phyloP scores from a whole-genome alignment of 2,888 invertebrate genomes.

The Tanytarsus gracilentus region DNA sequence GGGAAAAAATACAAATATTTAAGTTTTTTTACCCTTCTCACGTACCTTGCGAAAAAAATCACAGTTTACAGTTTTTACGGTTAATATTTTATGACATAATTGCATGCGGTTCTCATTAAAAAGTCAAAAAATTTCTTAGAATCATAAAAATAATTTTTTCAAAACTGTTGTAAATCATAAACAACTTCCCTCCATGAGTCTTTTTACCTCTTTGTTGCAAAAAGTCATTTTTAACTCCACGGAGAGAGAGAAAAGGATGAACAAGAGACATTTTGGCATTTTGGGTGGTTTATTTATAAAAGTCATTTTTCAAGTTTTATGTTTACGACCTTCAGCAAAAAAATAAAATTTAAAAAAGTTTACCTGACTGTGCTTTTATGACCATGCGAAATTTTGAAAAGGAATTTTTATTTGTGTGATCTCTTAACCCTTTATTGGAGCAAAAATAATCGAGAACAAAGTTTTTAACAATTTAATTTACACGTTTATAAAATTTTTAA shows the following conservation, averaged over 20 bases:
- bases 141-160: slow-evolving; percentile 1
- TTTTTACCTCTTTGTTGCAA: not conserved
- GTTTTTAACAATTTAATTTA: no score
- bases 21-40: not conserved
- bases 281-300: slow-evolving; percentile 28
- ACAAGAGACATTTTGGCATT: not conserved
- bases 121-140: not conserved
- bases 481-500: no score
- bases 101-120: not conserved
- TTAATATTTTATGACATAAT: slow-evolving; percentile 5
- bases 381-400: slow-evolving; percentile 9
- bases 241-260: no score
- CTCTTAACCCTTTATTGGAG: no score
- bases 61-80: not conserved
- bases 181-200: not conserved
- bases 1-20: not conserved
- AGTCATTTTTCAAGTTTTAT: slow-evolving; percentile 13
- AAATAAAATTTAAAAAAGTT: no score
- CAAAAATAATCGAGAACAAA: no score
- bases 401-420: no score
- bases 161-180: slow-evolving; percentile 5
- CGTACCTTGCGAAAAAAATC: not conserved
- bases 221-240: slow-evolving; percentile 3
- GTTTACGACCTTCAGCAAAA: slow-evolving; percentile 24
- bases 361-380: no score